phyloP scores from a whole-genome alignment of 2,888 invertebrate species.

The Gibbula magus region DNA sequence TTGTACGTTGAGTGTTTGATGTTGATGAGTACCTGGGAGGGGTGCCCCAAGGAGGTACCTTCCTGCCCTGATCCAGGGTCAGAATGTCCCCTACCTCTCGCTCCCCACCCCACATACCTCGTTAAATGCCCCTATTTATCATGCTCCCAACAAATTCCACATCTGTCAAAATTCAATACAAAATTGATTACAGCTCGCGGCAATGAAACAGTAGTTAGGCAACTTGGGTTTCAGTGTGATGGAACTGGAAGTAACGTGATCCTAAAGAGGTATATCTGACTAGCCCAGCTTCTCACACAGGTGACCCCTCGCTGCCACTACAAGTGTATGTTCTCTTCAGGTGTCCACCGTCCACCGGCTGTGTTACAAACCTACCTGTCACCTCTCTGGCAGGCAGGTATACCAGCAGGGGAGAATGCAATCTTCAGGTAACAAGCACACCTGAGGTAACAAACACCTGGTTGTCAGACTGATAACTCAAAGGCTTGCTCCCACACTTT shows the following conservation, averaged over 20 bases:
- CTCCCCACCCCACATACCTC: background rate
- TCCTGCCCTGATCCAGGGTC: background rate
- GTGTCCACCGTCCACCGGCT: background rate
- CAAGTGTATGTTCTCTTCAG: too few relatives aligned
- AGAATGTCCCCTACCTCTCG: background rate
- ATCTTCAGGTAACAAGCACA: background rate
- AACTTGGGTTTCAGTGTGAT: slow-evolving; percentile 3
- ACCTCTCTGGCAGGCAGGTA: background rate
- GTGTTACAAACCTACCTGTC: background rate
- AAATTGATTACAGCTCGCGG: slow-evolving; percentile 5
- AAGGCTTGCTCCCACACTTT: too few relatives aligned
- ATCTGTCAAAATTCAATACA: slow-evolving; percentile 15
- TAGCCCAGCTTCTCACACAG: background rate
- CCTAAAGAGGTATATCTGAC: slow-evolving; percentile 1
- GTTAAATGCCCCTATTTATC: slow-evolving; percentile 1
- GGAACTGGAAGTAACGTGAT: background rate
- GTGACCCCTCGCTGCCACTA: background rate
- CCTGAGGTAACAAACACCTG: background rate
- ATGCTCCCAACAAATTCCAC: slow-evolving; percentile 8
- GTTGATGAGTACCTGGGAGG: background rate
- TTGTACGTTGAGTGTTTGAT: background rate
- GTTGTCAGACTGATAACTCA: too few relatives aligned
- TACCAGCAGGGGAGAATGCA: background rate
- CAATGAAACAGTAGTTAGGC: slow-evolving; percentile 6
- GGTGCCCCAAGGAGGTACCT: background rate